Base-by-base conservation (phyloP, 2,888 invertebrate genomes). In the Cyclophora punctaria region DNA sequence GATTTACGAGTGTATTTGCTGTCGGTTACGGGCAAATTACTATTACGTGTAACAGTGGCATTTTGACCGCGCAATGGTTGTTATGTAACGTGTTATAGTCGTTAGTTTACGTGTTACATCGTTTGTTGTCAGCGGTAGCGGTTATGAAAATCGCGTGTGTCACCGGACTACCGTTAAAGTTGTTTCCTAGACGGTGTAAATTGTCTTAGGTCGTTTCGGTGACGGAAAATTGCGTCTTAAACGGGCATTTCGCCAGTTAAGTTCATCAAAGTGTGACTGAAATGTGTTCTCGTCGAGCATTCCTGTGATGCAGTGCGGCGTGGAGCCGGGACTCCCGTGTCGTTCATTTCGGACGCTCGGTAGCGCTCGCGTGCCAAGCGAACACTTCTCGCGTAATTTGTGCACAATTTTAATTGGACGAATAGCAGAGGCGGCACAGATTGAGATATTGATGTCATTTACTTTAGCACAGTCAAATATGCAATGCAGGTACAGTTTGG, bases 1-100 rank as follows among this genome's bases (percentile, higher is more conserved):
- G 67, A 67, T 69, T 69, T 64, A 63, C 61, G 63, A 62, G 62
- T 37, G 33, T 63, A 54, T 61, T 63, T 54, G 49, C 56, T 56
- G 49, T 61, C 52, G 57, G 53, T 53, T 55, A 59, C 51, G 37
- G 55, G 50, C 52, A 62, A 60, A 63, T 69, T 56, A 58, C 53
- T 46, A 44, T 45, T 48, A 34, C 52, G 49, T 58, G 64, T 63
- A 61, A 61, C 52, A 58, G 52, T 56, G 55, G 52, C 55, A 53
- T 57, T 54, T 60, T 59, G 55, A 56, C 47, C 51, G 41, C 42
- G 20, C 51, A 49, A 50, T 52, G 47, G 50, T 48, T 49, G 49
- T 55, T 56, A 47, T 45, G 48, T 51, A 56, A 54, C 48, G 35
- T 43, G 46, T 52, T 45, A 51, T 45, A 48, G 42, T 46, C 35